A percentile compares a stretch with the other conserved stretches of the same genome.
Conservation (phyloP, 2,113 vertebrate species). For the human region GRCh38 chr17:39768501-39769000, state of each 20-base stretch:
- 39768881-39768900: background rate
- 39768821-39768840: constrained; percentile 35
- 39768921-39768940: background rate
- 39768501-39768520: background rate
- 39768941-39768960: background rate
- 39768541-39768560: background rate
- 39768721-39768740: constrained; percentile 20
- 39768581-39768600: background rate
- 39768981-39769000: background rate
- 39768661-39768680: background rate
- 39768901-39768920: background rate
- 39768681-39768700: background rate
- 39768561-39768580: background rate
- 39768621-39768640: background rate
- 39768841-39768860: constrained; percentile 42
- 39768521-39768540: background rate
- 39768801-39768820: constrained; percentile 25
- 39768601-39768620: background rate
- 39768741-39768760: background rate
- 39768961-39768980: background rate
- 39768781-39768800: constrained; percentile 43
- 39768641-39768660: background rate
- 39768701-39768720: background rate
- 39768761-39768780: constrained; percentile 24
- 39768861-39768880: background rate